Conservation (phyloP, 2,888 invertebrate genomes). For the Phlogophora meticulosa region DNA sequence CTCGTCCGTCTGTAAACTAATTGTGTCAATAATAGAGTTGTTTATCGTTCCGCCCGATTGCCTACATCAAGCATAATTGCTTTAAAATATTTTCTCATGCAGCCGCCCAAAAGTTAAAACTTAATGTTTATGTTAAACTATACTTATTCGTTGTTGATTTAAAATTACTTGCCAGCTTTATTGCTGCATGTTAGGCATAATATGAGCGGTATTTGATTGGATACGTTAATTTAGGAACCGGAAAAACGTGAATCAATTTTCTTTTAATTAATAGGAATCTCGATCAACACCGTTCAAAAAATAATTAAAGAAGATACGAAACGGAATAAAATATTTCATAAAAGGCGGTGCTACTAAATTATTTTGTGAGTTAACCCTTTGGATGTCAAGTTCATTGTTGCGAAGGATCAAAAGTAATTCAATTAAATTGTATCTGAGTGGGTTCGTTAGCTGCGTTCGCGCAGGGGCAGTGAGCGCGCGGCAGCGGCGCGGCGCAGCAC, state of each 20-base stretch:
- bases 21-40: constrained; percentile 85
- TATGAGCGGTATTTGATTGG: constrained; percentile 63
- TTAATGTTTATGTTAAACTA: constrained; percentile 64
- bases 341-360: constrained; percentile 8
- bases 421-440: constrained; percentile 76
- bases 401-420: constrained; percentile 72
- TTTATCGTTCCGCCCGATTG: constrained; percentile 78
- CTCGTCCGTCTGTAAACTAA: constrained; percentile 76
- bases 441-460: constrained; percentile 74
- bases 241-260: constrained; percentile 55
- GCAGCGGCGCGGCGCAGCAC: constrained; percentile 50
- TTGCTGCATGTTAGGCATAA: constrained; percentile 54
- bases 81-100: constrained; percentile 80
- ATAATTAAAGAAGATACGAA: constrained; percentile 19
- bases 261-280: constrained; percentile 40
- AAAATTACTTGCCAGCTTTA: constrained; percentile 72
- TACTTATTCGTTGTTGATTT: constrained; percentile 72
- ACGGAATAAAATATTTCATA: constrained; percentile 26
- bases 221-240: constrained; percentile 58
- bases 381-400: constrained; percentile 59
- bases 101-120: constrained; percentile 67
- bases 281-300: constrained; percentile 14
- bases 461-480: constrained; percentile 49
- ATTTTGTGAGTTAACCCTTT: constrained; percentile 43
- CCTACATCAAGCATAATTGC: constrained; percentile 77